Evolutionary conservation across 2,797 vertebrate species (phyloP), one percentile per base, ranked within the genome.

Genomic region (Danio albolineatus): DNA sequence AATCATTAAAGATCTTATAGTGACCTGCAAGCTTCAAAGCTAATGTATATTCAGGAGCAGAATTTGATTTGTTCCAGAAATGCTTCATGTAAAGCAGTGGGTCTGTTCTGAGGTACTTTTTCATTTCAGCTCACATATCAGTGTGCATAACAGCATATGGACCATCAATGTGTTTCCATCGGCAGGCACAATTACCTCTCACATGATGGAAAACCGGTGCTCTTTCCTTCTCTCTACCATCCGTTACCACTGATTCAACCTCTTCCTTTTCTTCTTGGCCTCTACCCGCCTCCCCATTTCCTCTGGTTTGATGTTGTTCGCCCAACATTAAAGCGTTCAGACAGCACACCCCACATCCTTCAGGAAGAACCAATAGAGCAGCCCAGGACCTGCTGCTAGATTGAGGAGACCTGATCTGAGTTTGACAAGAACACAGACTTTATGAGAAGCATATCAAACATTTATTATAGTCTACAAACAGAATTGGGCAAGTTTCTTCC

Each of bases 281-380:
- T 82, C 85, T 85, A 78, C 87, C 85, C 89, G 84, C 87, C 85
- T 89, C 86, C 89, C 87, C 88, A 87, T 88, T 92, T 94, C 90
- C 89, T 89, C 70, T 60, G 87, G 90, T 93, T 92, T 93, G 89
- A 92, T 91, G 89, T 88, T 0, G 7, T 62, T 74, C 78, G 75
- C 80, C 84, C 82, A 85, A 86, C 81, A 87, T 79, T 83, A 81
- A 76, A 48, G 69, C 62, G 83, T 69, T 82, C 89, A 92, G 90
- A 91, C 91, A 92, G 91, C 90, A 92, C 88, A 89, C 89, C 90
- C 91, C 89, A 89, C 91, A 91, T 93, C 92, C 91, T 92, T 91
- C 85, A 77, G 85, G 62, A 66, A 73, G 78, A 75, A 70, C 21
- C 10, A 67, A 8, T 38, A 62, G 46, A 75, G 51, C 2, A 21